phyloP scores from a whole-genome alignment of 1,140 invertebrate species.

The Calephelis virginiensis region DNA sequence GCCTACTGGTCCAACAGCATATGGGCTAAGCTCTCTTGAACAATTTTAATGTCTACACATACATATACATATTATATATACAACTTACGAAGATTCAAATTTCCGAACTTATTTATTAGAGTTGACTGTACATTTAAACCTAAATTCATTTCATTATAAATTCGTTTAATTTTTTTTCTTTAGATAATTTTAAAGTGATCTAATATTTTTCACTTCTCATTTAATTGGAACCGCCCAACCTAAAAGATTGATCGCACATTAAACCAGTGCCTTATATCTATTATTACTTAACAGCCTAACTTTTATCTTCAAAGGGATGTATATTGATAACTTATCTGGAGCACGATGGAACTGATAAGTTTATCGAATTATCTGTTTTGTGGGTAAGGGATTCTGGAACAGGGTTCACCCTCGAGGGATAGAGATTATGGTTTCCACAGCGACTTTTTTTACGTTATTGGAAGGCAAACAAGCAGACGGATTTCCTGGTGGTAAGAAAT shows the following conservation, averaged over 20 bases:
- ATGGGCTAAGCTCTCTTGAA: too few species aligned
- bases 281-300: slow-evolving; percentile 67
- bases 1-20: too few species aligned
- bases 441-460: too few species aligned
- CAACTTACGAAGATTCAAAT: too few species aligned
- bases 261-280: slow-evolving; percentile 63
- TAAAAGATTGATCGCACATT: slow-evolving; percentile 73
- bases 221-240: slow-evolving; percentile 37
- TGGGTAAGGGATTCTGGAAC: slow-evolving; percentile 12
- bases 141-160: slow-evolving; percentile 7
- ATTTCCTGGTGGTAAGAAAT: too few species aligned
- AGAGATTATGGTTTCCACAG: too few species aligned
- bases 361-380: slow-evolving; percentile 34
- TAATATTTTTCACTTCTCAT: slow-evolving; percentile 30
- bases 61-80: too few species aligned
- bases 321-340: slow-evolving; percentile 60
- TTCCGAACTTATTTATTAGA: too few species aligned
- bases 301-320: slow-evolving; percentile 66
- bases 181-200: slow-evolving; percentile 23
- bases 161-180: not conserved
- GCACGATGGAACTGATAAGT: slow-evolving; percentile 62
- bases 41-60: too few species aligned
- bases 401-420: too few species aligned
- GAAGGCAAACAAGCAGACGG: too few species aligned
- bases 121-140: too few species aligned